A percentile compares a stretch with the other conserved stretches of the same genome.
Evolutionary conservation across 2,888 invertebrate genomes (phyloP).

Genomic region (Hirtodrosophila histrioides): DNA sequence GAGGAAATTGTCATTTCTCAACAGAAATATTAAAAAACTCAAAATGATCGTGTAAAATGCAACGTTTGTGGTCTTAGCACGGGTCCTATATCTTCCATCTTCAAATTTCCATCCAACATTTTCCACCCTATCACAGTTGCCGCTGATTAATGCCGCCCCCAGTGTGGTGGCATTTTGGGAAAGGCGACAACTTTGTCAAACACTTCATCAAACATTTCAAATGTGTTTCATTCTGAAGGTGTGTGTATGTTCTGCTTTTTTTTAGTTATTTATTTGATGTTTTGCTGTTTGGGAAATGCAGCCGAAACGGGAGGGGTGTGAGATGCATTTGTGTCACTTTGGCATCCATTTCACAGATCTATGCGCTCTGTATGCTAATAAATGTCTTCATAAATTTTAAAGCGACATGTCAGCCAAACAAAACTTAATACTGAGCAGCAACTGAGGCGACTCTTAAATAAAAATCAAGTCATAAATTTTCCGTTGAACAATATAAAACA

Average conservation of each 20-base stretch:
- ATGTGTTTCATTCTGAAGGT: conserved; percentile 39
- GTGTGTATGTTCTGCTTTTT: conserved; percentile 17
- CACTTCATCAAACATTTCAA: conserved; percentile 75
- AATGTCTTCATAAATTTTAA: conserved; percentile 81
- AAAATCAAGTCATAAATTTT: conserved; percentile 65
- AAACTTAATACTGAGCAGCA: conserved; percentile 23
- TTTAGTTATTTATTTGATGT: conserved; percentile 61
- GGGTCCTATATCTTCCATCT: conserved; percentile 27
- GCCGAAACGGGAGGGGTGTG: conserved; percentile 7
- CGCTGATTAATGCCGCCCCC: conserved; percentile 65
- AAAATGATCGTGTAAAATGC: conserved; percentile 66
- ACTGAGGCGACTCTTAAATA: conserved; percentile 34
- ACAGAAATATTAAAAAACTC: conserved; percentile 60
- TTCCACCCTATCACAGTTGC: conserved; percentile 42
- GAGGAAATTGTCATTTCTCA: conserved; percentile 70
- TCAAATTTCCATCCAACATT: background rate
- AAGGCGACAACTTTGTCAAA: conserved; percentile 71
- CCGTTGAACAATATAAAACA: conserved; percentile 51
- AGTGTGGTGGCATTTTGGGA: conserved; percentile 29
- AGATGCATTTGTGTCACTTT: conserved; percentile 67
- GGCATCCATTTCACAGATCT: conserved; percentile 69
- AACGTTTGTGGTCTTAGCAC: conserved; percentile 72
- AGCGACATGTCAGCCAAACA: conserved; percentile 58
- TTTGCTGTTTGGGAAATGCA: conserved; percentile 47
- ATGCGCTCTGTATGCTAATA: conserved; percentile 75